Conservation (phyloP, 2,797 vertebrate genomes). For the Rhabdophis nuchalis region DNA sequence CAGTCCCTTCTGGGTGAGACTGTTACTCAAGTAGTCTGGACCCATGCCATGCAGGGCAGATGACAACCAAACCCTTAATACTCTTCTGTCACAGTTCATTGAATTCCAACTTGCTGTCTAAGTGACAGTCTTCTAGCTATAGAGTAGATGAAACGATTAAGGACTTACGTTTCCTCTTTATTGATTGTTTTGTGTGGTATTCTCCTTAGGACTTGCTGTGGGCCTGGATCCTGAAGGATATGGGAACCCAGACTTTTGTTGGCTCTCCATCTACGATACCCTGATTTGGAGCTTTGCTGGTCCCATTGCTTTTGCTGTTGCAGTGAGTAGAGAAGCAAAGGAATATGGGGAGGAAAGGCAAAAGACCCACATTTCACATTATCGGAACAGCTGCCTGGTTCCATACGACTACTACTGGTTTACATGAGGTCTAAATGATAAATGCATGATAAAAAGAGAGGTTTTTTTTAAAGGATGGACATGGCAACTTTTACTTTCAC, state of each 20-base stretch:
- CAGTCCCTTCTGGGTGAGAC: not conserved
- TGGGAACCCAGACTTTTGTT: slow-evolving; percentile 94
- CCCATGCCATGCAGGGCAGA: not conserved
- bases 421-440: not conserved
- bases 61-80: not conserved
- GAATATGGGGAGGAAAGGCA: not conserved
- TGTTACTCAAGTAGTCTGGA: not conserved
- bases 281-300: slow-evolving; percentile 94
- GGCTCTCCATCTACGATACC: slow-evolving; percentile 90
- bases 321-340: slow-evolving; percentile 72
- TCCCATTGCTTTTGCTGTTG: slow-evolving; percentile 81
- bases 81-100: not conserved
- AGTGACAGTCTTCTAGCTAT: not conserved
- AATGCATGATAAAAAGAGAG: not conserved
- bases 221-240: slow-evolving; percentile 94
- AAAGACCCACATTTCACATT: not conserved
- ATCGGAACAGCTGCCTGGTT: no score
- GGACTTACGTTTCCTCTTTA: not conserved
- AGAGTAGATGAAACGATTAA: not conserved
- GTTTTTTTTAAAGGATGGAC: not conserved
- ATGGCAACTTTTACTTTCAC: not conserved
- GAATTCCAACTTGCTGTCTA: not conserved
- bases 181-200: not conserved
- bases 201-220: slow-evolving; percentile 83
- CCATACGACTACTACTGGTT: not conserved